Evolutionary conservation across 2,113 vertebrate species (phyloP).

Genomic region (Albula glossodonta): DNA sequence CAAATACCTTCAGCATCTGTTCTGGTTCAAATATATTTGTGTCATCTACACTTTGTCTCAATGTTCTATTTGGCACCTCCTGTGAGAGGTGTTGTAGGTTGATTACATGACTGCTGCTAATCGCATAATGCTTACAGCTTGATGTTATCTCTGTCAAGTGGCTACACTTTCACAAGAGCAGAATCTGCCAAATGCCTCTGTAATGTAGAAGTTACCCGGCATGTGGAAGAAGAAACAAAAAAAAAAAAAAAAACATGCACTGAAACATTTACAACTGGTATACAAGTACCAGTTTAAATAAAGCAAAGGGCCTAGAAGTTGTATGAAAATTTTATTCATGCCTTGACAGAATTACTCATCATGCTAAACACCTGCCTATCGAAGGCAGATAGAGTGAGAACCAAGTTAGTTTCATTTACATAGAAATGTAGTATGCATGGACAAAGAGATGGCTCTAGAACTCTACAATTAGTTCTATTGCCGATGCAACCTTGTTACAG

Average conservation of each 20-base stretch:
- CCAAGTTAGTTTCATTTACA: conserved; percentile 15
- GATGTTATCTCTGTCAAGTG: too few species aligned
- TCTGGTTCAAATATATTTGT: too few species aligned
- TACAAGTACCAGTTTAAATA: background rate
- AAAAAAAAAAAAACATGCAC: background rate
- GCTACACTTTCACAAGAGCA: too few species aligned
- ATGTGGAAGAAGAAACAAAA: too few species aligned
- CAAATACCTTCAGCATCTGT: too few species aligned
- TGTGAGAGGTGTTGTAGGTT: too few species aligned
- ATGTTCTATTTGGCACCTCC: too few species aligned
- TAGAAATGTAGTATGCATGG: conserved; percentile 1
- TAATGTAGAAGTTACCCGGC: too few species aligned
- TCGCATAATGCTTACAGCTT: too few species aligned
- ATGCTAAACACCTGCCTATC: conserved; percentile 11
- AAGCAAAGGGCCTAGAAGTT: background rate
- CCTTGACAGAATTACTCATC: conserved; percentile 9
- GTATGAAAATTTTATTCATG: conserved; percentile 27
- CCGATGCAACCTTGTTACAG: conserved; percentile 13
- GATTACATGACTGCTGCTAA: too few species aligned
- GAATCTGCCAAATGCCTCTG: too few species aligned
- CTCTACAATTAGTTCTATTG: conserved; percentile 19
- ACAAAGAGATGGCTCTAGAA: background rate
- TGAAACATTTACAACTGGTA: background rate
- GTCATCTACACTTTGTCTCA: too few species aligned
- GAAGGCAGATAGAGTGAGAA: background rate